Evolutionary conservation across 2,797 vertebrate genomes (phyloP).

Genomic region (Falco biarmicus): DNA sequence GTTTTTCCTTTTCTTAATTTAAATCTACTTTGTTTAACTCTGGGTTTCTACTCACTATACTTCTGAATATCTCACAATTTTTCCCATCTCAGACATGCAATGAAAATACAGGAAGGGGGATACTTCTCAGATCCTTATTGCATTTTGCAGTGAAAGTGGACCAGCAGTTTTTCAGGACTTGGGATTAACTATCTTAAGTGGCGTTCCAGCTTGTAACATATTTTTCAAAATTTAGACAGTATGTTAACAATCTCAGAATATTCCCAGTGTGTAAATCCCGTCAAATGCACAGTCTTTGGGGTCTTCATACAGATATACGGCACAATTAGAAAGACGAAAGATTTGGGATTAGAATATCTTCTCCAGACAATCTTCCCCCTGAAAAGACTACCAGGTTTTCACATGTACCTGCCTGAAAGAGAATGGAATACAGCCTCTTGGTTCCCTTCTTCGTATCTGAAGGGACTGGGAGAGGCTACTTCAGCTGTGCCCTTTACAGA

Average conservation of each 20-base stretch:
- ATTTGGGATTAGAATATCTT: not conserved
- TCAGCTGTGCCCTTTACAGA: not conserved
- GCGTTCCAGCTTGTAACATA: not conserved
- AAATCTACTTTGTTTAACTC: not conserved
- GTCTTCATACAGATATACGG: not conserved
- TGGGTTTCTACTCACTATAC: not conserved
- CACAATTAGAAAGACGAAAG: not conserved
- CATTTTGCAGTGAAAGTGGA: not conserved
- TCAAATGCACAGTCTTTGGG: not conserved
- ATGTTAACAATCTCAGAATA: not conserved
- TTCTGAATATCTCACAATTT: not conserved
- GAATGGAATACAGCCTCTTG: not conserved
- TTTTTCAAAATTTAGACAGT: not conserved
- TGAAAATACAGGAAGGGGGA: not conserved
- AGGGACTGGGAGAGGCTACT: not conserved
- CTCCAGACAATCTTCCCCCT: not conserved
- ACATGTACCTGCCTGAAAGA: not conserved
- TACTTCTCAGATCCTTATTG: not conserved
- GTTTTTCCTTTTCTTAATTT: not conserved
- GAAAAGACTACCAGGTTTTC: not conserved
- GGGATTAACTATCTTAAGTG: not conserved
- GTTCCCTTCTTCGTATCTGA: not conserved
- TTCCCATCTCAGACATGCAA: not conserved
- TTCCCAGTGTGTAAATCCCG: not conserved
- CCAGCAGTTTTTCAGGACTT: not conserved